Conservation (phyloP, 1,140 invertebrate genomes). For the Panonychus citri region DNA sequence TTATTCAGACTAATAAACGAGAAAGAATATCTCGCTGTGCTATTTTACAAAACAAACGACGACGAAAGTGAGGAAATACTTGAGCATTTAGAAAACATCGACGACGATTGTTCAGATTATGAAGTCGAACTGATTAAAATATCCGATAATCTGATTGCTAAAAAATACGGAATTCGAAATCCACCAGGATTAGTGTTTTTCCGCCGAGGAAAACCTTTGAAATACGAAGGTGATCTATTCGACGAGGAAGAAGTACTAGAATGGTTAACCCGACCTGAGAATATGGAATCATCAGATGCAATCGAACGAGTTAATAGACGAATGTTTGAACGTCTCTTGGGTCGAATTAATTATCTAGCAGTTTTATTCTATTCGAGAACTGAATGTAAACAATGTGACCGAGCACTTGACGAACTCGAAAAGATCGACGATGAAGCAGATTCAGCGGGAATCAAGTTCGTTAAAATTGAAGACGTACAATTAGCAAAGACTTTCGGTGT, state of each 20-base stretch:
- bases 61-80: constrained; percentile 28
- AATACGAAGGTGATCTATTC: constrained; percentile 45
- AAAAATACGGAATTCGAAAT: constrained; percentile 71
- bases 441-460: constrained; percentile 50
- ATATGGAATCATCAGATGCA: constrained; percentile 72
- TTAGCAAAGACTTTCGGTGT: constrained; percentile 47
- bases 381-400: constrained; percentile 74
- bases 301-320: constrained; percentile 24
- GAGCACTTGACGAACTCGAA: constrained; percentile 47
- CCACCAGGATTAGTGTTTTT: constrained; percentile 76
- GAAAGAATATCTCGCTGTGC: constrained; percentile 70
- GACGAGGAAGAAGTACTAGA: constrained; percentile 81
- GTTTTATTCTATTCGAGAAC: constrained; percentile 74
- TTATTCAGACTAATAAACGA: constrained; percentile 64
- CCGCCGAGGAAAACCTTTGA: constrained; percentile 64
- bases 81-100: constrained; percentile 63
- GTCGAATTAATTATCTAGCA: constrained; percentile 28
- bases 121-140: constrained; percentile 77
- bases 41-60: constrained; percentile 69
- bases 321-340: constrained; percentile 23
- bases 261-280: constrained; percentile 75
- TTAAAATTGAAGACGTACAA: constrained; percentile 71
- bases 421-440: constrained; percentile 21
- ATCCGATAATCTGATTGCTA: constrained; percentile 68
- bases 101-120: constrained; percentile 71